Conservation (phyloP, 35 echinoderm and acorn worm genomes). For the Patiria miniata region DNA sequence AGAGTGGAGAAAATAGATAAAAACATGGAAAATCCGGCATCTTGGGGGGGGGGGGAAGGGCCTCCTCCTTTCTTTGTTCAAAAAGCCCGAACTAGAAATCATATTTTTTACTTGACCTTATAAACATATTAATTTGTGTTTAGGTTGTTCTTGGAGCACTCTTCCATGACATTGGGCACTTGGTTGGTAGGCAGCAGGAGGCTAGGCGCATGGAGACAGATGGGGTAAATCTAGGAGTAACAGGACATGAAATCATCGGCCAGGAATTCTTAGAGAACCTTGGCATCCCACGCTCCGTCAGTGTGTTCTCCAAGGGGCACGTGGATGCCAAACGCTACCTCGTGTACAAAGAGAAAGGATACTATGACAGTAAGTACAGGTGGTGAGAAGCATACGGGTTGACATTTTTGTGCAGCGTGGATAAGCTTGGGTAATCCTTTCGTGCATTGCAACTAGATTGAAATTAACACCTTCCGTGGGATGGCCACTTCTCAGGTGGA, state of each 20-base stretch:
- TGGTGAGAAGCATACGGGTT: too few species aligned
- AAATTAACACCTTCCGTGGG: too few species aligned
- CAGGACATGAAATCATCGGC: constrained; percentile 60
- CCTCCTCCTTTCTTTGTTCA: too few species aligned
- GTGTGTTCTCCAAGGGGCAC: constrained; percentile 60
- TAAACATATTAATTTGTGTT: neutral
- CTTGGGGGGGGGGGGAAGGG: too few species aligned
- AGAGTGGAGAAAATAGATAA: too few species aligned
- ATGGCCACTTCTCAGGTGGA: too few species aligned
- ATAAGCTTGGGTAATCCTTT: too few species aligned
- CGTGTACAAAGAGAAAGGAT: constrained; percentile 59
- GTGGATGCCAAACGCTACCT: constrained; percentile 79
- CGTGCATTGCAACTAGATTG: too few species aligned
- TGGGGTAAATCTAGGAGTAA: constrained; percentile 37
- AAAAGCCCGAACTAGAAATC: neutral
- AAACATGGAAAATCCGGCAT: too few species aligned
- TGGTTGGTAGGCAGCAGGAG: constrained; percentile 51
- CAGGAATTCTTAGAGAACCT: constrained; percentile 45
- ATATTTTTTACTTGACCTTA: neutral
- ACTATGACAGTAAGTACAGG: constrained; percentile 56
- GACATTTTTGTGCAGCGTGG: too few species aligned
- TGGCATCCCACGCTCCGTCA: constrained; percentile 46
- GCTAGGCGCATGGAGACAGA: constrained; percentile 57
- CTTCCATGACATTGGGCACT: constrained; percentile 80
- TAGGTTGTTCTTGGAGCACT: constrained; percentile 74